A percentile compares a stretch with the other conserved stretches of the same genome.
phyloP scores from a whole-genome alignment of 2,113 vertebrate genomes.

The Megaleporinus macrocephalus region DNA sequence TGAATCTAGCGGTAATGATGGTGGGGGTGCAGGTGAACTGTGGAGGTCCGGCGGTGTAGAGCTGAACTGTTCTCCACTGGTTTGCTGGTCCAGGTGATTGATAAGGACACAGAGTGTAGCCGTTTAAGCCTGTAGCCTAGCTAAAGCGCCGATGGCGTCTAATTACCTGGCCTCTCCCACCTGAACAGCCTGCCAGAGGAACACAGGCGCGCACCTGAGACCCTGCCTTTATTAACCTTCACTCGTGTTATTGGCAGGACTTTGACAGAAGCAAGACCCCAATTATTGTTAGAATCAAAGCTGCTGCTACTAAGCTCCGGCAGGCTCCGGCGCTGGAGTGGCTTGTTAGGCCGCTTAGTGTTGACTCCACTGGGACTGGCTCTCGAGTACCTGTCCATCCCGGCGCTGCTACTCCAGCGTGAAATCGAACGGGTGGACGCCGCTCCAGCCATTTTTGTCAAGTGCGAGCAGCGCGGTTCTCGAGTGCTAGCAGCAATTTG shows the following conservation, averaged over 20 bases:
- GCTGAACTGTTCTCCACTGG: not conserved
- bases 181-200: conserved; percentile 42
- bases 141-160: conserved; percentile 51
- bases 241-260: conserved; percentile 57
- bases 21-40: not conserved
- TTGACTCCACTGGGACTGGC: conserved; percentile 46
- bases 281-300: conserved; percentile 68
- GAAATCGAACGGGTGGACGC: conserved; percentile 52
- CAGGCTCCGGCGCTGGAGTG: conserved; percentile 39
- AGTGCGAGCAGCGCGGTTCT: conserved; percentile 35
- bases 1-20: no score
- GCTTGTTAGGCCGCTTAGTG: conserved; percentile 64
- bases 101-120: conserved; percentile 48
- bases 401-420: conserved; percentile 56
- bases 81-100: conserved; percentile 38
- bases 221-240: conserved; percentile 59
- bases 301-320: conserved; percentile 47
- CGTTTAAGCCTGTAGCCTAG: conserved; percentile 39
- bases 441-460: conserved; percentile 43
- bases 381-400: conserved; percentile 49
- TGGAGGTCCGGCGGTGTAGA: not conserved
- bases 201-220: conserved; percentile 43
- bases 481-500: conserved; percentile 32
- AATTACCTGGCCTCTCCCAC: conserved; percentile 46
- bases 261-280: conserved; percentile 64